These are phyloP conservation scores for Chaitophorus viminalis DNA, from an alignment of 2,888 invertebrate species.

Conservation along the genomic window DNA sequence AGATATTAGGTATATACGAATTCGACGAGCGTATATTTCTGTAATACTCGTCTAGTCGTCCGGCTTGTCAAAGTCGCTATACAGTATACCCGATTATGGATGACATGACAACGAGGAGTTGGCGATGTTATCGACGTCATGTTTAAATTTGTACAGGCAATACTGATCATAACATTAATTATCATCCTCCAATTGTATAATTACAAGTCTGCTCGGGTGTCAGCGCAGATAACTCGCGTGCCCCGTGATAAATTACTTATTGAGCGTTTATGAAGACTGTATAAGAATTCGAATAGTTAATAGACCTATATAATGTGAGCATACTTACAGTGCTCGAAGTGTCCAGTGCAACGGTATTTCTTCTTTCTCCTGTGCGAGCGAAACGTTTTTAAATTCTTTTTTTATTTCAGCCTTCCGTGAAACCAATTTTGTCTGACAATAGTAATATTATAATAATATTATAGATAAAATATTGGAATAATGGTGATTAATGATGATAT, in stretches of 20 bases:
- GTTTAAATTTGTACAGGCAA: neutral
- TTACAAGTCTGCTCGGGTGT: neutral
- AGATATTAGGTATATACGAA: neutral
- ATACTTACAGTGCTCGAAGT: no score
- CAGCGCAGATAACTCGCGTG: neutral
- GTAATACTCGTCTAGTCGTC: no score
- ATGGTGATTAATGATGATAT: no score
- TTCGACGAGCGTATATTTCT: neutral
- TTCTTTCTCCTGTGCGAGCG: no score
- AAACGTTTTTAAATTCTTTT: no score
- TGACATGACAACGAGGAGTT: slow-evolving; percentile 2
- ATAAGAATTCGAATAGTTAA: neutral
- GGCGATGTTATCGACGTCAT: neutral
- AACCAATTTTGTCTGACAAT: no score
- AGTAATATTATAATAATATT: no score
- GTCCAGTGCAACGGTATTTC: no score
- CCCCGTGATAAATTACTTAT: neutral
- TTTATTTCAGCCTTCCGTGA: no score
- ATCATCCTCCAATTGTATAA: slow-evolving; percentile 9
- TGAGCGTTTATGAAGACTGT: neutral
- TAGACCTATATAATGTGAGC: neutral
- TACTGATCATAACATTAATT: slow-evolving; percentile 10
- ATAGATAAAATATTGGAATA: no score
- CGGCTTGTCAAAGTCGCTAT: neutral
- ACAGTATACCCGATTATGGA: neutral